A percentile compares a stretch with the other conserved stretches of the same genome.
Conservation (phyloP, 2,888 invertebrate genomes). For the Onthophagus sagittarius region DNA sequence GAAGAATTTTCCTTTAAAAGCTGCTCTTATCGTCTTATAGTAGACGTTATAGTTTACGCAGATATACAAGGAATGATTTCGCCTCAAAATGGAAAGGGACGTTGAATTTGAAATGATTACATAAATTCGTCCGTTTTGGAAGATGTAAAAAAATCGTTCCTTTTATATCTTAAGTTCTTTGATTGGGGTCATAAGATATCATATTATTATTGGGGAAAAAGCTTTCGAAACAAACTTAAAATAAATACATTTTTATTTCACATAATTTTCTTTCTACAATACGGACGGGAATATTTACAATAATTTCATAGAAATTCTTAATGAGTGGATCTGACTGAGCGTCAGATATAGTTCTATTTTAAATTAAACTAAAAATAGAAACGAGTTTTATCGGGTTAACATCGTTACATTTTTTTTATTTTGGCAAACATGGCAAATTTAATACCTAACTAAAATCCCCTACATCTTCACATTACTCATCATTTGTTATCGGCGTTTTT, state of each 20-base stretch:
- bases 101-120: too few species aligned
- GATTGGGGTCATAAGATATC: too few species aligned
- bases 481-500: not conserved
- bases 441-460: not conserved
- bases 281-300: not conserved
- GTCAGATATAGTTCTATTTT: not conserved
- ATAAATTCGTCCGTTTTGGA: too few species aligned
- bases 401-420: not conserved
- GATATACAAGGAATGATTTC: too few species aligned
- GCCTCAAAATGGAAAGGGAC: too few species aligned
- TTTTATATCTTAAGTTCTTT: too few species aligned
- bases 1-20: too few species aligned
- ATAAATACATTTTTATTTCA: not conserved
- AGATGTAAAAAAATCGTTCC: too few species aligned
- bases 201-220: too few species aligned
- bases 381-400: not conserved
- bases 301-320: conserved; percentile 15
- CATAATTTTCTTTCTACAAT: not conserved
- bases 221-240: not conserved
- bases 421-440: not conserved
- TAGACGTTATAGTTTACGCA: too few species aligned
- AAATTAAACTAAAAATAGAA: not conserved
- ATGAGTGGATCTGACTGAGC: not conserved
- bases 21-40: too few species aligned
- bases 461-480: not conserved